These are phyloP conservation scores for Struthidea cinerea DNA, from an alignment of 2,113 vertebrate species.

Conservation along the genomic window DNA sequence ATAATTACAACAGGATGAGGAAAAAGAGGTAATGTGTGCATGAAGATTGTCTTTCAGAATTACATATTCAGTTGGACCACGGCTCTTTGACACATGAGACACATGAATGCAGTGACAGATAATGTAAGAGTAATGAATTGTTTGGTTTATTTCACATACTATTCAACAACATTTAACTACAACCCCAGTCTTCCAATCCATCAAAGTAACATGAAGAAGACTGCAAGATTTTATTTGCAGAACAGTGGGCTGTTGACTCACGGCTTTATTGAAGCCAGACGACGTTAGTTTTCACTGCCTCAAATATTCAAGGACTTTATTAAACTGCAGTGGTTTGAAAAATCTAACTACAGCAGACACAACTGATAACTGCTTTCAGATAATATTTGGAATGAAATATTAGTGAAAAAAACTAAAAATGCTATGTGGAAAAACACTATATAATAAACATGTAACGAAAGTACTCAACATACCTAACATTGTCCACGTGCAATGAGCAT, in stretches of 20 bases:
- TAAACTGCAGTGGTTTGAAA: not conserved
- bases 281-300: not conserved
- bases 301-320: not conserved
- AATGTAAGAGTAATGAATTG: not conserved
- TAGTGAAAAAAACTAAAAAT: not conserved
- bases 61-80: not conserved
- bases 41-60: not conserved
- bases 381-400: not conserved
- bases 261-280: rapidly evolving
- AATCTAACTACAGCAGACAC: not conserved
- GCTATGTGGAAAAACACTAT: not conserved
- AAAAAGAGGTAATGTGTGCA: not conserved
- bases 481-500: not conserved
- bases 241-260: not conserved
- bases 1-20: not conserved
- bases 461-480: not conserved
- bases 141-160: not conserved
- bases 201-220: not conserved
- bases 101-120: not conserved
- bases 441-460: not conserved
- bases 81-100: not conserved
- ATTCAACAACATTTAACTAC: not conserved
- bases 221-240: not conserved
- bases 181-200: not conserved
- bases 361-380: not conserved